Base-by-base conservation (phyloP, 2,113 vertebrate genomes). In the Nansenia antarctica region DNA sequence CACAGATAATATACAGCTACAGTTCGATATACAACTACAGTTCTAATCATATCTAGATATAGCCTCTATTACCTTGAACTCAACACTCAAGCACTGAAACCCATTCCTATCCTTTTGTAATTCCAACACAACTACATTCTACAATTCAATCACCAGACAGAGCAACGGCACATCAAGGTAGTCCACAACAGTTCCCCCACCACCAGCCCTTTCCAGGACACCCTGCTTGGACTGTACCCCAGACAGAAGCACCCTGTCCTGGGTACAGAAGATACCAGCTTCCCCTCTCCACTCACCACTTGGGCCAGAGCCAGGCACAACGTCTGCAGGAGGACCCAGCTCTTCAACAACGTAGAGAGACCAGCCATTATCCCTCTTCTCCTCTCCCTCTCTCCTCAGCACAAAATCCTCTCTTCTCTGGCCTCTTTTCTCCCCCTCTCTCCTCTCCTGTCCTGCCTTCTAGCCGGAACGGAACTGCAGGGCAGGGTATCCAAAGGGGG, bases 231-330 rank as follows among this genome's bases (percentile, higher is more conserved):
- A 15, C n/a, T 18, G 24, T 66, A 53, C 71, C 67, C 29, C 22
- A 64, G 26, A 32, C 58, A 82, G 68, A 35, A 35, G 35, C 49
- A 72, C 24, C 2, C n/a, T 6, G 72, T 18, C 35, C 65, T 37
- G 62, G 12, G 24, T 31, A 2, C 1, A 73, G 57, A 71, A 67
- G 59, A 66, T 74, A 61, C 57, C 1, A 74, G 32, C 31, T 30
- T 74, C 74, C 62, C 52, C 32, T 59, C 32, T 85, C 69, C 65
- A 98, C 96, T 98, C 87, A 99, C 96, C 80, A 97, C 93, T 92
- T 99, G 97, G 53, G 94, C 95, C 86, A 97, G 79, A 73, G 92
- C 92, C 78, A 98, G 91, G 76, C 92, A 93, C 78, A 92, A 52
- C 58, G 85, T 86, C 73, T 94, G 95, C 84, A 96, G 90, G 67